These are phyloP conservation scores for Equus quagga DNA, from an alignment of 2,113 vertebrate genomes.

Conservation along the genomic window DNA sequence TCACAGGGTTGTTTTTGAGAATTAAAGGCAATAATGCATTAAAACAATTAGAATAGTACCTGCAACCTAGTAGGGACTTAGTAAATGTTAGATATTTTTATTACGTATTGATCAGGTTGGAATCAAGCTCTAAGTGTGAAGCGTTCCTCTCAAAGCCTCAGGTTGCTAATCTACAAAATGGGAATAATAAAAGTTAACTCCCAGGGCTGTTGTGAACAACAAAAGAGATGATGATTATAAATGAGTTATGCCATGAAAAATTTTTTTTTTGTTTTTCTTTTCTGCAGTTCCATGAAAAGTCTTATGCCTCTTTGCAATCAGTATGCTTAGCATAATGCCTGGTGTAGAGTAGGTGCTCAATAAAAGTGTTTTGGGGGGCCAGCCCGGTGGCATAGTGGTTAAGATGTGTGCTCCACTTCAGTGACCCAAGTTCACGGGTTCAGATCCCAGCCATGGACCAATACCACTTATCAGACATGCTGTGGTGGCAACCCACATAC, in stretches of 20 bases:
- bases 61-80: not conserved
- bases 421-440: no score
- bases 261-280: not conserved
- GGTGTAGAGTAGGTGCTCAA: not conserved
- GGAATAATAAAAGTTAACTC: constrained; percentile 2
- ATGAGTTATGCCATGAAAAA: not conserved
- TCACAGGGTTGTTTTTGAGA: not conserved
- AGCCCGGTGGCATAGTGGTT: no score
- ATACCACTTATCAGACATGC: no score
- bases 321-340: not conserved
- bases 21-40: not conserved
- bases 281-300: not conserved
- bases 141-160: not conserved
- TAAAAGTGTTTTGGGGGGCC: not conserved
- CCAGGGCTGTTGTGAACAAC: not conserved
- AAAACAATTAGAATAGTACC: not conserved
- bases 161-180: not conserved
- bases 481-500: no score
- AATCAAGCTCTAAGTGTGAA: not conserved
- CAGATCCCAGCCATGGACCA: no score
- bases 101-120: not conserved
- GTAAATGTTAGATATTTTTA: not conserved
- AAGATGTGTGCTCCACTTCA: no score
- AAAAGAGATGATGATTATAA: not conserved
- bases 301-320: not conserved